Evolutionary conservation across 2,797 vertebrate genomes (phyloP), one percentile per base, ranked within the genome.

Genomic region (Diceros bicornis): DNA sequence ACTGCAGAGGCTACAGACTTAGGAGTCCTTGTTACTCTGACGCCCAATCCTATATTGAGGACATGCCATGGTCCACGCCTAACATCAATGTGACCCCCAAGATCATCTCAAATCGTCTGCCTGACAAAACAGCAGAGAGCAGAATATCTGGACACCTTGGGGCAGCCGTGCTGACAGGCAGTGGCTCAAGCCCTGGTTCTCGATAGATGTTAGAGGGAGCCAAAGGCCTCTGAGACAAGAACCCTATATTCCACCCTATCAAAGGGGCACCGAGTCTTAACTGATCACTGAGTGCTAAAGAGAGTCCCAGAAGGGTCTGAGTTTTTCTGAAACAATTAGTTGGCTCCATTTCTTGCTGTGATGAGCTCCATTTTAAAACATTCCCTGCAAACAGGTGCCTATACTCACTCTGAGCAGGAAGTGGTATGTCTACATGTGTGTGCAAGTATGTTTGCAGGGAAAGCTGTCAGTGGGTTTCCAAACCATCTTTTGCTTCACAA

Each of bases 401-500:
- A 2, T 12, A 95, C 91, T 95, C 92, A 83, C 90, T 83, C 93
- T 50, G 17, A 74, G 34, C 7, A 97, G 61, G 50, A 44, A 96
- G 92, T 32, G 69, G n/a, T 50, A 93, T 62, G 64, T 91, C 89
- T 61, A 81, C 27, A 62, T 17, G 17, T 2, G 2, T 21, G 13
- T 50, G 29, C 84, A 34, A 6, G 88, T 94, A 18, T 68, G 27
- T 84, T 77, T 55, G 29, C 34, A 50, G 61, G 27, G 59, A 89
- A 71, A 90, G 50, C 2, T 75, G 47, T 21, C 37, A 23, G 6
- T 57, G 61, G 27, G n/a, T 64, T 81, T 83, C 69, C 62, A 20
- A 61, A 44, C 16, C 74, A 41, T 79, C 83, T 85, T 93, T 61
- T 87, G 55, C 94, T 96, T 95, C 89, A 88, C 12, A 96, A 91